Base-by-base conservation (phyloP, 35 echinoderm and acorn worm genomes). In the Lytechinus variegatus region DNA sequence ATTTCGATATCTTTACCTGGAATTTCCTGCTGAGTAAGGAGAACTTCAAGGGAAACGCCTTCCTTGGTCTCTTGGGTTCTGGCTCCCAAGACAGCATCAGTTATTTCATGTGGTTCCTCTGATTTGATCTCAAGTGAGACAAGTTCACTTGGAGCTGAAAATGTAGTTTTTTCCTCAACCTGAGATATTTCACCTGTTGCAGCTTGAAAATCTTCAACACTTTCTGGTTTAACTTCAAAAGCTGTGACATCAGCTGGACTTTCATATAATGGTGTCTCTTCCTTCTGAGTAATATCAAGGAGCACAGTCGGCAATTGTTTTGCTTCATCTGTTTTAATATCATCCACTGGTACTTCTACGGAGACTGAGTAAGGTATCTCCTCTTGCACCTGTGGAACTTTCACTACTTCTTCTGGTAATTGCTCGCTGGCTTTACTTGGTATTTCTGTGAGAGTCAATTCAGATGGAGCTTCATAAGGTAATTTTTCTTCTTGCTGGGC, bases 191-290 rank as follows among this genome's bases (percentile, higher is more conserved):
- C 57, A 5, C 94, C 44, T 11, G 44, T 66, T 29, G 94, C 95
- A 33, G 33, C 52, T 94, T 91, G 95, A 16, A 96, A 90, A 29
- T 95, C 94, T 12, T 56, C 55, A 95, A 94, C 97, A 66, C 92
- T 94, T 86, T 27, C 71, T 91, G 89, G 44, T 86, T 79, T 55
- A 16, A 94, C 33, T 92, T 92, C 71, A 10, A 92, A 87, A 52
- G 91, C 53, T 79, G 95, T 96, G 52, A 96, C 52, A 52, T 94
- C 95, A 53, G 89, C 52, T 9, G 91, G 91, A 92, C 44, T 53
- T 92, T 95, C 72, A 28, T 87, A 89, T 55, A 54, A 53, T 9
- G 61, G 10, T 89, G 95, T 95, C 87, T 86, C 87, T 29, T 88
- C 95, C n/a, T 52, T 24, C 12, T 95, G 86, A 24, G 86, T 8